phyloP scores from a whole-genome alignment of 2,888 invertebrate genomes.

The Coelinius sp. region DNA sequence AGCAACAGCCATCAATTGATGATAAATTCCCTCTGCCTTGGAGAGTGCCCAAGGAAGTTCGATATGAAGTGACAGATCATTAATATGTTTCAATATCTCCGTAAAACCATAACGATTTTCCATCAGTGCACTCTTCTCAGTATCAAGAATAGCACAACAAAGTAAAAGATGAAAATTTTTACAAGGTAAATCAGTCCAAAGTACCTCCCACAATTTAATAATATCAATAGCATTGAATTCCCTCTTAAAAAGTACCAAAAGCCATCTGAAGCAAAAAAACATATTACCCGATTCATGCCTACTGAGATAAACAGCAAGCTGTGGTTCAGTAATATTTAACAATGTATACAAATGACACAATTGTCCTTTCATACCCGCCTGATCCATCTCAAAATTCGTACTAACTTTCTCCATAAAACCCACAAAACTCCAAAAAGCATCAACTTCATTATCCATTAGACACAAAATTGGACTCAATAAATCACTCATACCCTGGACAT shows the following conservation, averaged over 20 bases:
- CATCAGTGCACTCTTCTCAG: conserved; percentile 89
- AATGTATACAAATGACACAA: conserved; percentile 87
- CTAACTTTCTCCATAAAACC: conserved; percentile 94
- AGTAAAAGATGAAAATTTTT: conserved; percentile 95
- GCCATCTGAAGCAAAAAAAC: conserved; percentile 99
- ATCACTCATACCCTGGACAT: conserved; percentile 98
- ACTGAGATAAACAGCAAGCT: conserved; percentile 87
- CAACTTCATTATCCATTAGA: conserved; percentile 92
- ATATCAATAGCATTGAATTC: conserved; percentile 91
- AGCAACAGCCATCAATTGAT: conserved; percentile 82
- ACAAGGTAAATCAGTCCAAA: conserved; percentile 96
- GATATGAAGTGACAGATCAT: conserved; percentile 91
- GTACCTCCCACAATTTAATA: conserved; percentile 94
- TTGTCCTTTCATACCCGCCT: conserved; percentile 96
- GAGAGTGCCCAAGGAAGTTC: conserved; percentile 86
- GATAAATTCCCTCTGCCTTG: conserved; percentile 92
- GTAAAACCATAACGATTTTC: conserved; percentile 94
- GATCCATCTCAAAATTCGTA: conserved; percentile 96
- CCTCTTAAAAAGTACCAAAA: conserved; percentile 94
- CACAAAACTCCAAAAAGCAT: conserved; percentile 99
- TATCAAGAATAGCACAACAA: conserved; percentile 92
- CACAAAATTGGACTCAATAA: conserved; percentile 92
- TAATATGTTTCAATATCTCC: conserved; percentile 97
- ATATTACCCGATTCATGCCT: conserved; percentile 93
- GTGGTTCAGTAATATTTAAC: conserved; percentile 86